Base-by-base conservation (phyloP, 2,888 invertebrate species). In the Tuberolachnus salignus region DNA sequence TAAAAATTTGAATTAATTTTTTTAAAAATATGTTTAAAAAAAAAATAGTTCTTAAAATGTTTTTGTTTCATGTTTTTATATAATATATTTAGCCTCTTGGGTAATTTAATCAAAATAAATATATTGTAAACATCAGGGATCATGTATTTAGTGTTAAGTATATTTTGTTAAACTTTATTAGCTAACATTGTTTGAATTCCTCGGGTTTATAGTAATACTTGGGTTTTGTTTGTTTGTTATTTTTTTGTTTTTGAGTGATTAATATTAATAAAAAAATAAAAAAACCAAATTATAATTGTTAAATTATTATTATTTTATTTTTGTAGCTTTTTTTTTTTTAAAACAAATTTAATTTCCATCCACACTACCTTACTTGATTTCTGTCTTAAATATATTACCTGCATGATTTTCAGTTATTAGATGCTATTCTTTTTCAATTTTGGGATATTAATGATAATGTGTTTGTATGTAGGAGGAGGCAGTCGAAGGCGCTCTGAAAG, bases 401-500 rank as follows among this genome's bases (percentile, higher is more conserved):
- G 75, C 75, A 78, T 78, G 75, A 66, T 49, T 78, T 49, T 21
- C 57, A 69, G 23, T 78, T 67, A 46, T 67, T 59, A 42, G 49
- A 49, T 42, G 34, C 49, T 78, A 34, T 34, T 67, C 49, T 14
- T 66, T 64, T 75, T 66, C 26, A 80, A 59, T 67, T 66, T 61
- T 81, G 66, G 80, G 63, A 72, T 73, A 74, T 74, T 80, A 80
- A 70, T 80, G 51, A 69, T 69, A 80, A 67, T 80, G 34, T 81
- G 80, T 80, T 83, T 81, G 69, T 82, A 83, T 83, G 81, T 83
- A 93, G 95, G 95, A 96, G 87, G 96, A 96, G 91, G 94, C 94
- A 85, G 92, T 95, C 88, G 95, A 95, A 88, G 93, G 92, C 86
- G 94, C 95, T 86, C 92, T 96, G 86, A 92, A 93, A 87, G 96